Base-by-base conservation (phyloP, 92 coral and sea anemone species). In the Palythoa caribaeorum region DNA sequence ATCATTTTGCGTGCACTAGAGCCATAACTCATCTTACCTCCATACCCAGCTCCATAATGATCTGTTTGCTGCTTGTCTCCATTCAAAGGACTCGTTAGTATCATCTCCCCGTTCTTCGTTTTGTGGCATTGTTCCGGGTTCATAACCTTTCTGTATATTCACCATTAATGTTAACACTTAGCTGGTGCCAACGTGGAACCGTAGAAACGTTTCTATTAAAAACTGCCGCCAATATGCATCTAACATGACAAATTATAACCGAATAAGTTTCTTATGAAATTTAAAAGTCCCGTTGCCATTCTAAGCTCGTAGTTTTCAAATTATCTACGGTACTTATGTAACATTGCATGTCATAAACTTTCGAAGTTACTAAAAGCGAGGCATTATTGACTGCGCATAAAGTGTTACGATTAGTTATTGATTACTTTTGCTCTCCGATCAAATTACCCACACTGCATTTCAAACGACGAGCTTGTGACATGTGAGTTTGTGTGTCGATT, bases 91-190 rank as follows among this genome's bases (percentile, higher is more conserved):
- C 28, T 59, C 3, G 36, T 16, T 48, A 14, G 16, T 36, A 5
- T 66, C 40, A 66, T 68, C 75, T 44, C 57, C 1, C 66, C 86
- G 28, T 81, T 36, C 20, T 36, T 6, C 60, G 40, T 2, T 38
- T 81, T 71, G 39, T 19, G 50, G 73, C 47, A 69, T 53, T 81
- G 85, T n/a, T 80, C 85, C 4, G 85, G 75, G 59, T 39, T 80
- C 85, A 80, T 80, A 39, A 14, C 73, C 19, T 20, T 4, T 9
- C 8, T 19, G 2, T 13, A 9, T 9, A 47, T 44, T 44, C 50
- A 44, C 50, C 4, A 44, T 1, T 8, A 44, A 44, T 44, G 50
- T 44, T 44, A 28, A 28, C 28, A 44, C 50, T 44, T 15, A n/a
- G 59, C 17, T 16, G 47, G n/a, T n/a, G 55, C 37, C 36, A 78